Evolutionary conservation across 2,797 vertebrate species (phyloP), one percentile per base, ranked within the genome.

Genomic region (Oreochromis grahami): DNA sequence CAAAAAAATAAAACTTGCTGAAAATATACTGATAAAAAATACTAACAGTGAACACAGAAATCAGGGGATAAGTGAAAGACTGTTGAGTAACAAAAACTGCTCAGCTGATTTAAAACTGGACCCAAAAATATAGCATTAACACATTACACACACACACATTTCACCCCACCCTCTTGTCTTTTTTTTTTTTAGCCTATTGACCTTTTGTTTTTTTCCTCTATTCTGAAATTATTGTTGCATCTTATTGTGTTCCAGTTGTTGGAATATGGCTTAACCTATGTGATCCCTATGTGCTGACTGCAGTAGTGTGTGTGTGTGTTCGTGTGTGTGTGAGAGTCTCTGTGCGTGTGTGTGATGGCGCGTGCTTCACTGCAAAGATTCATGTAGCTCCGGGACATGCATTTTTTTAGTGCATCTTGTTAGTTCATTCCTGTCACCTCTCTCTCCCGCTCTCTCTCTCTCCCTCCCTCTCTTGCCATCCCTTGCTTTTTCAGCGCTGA

Each of bases 341-440:
- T 55, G 77, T 70, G 45, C 38, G 19, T 83, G 87, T 83, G 81
- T 50, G 79, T 76, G 79, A 86, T 60, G 76, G 87, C 92, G 94
- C 81, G 91, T 95, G 92, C 95, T 89, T 93, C 92, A 84, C 94
- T 94, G 90, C 94, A 96, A 95, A 94, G 92, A 96, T 96, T 95
- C 94, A 94, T 96, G 93, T 94, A 94, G 95, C 96, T 96, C 89
- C 93, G 63, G 94, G 96, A 93, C 95, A 96, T 94, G 89, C 86
- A 86, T 94, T 95, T 95, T 93, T 94, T 93, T 93, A 89, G 93
- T 95, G 93, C 93, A 94, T 96, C 96, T 96, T 95, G 95, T 95
- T 96, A 95, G 95, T 96, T 96, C 95, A 95, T 95, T 95, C 94
- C 95, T 96, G 94, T 96, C 96, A 95, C 94, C 94, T 94, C 92